Evolutionary conservation across 1,140 invertebrate genomes (phyloP), one percentile per base, ranked within the genome.

Genomic region (Bradysia coprophila): DNA sequence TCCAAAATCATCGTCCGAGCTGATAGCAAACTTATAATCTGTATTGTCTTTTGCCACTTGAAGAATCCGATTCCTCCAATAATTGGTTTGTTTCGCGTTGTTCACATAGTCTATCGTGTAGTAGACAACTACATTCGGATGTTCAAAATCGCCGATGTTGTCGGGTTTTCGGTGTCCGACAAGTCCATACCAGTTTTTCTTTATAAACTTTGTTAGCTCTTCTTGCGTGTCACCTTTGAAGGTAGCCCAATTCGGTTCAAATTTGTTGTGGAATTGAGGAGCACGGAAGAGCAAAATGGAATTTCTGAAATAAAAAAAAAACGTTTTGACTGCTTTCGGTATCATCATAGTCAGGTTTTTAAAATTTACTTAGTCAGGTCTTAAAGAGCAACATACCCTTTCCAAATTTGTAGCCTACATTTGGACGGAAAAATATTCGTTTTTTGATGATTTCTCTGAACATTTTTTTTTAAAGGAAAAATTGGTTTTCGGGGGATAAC

Each of bases 1-100:
- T 47, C 87, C 81, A 72, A 94, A 95, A 47, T 93, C 86, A 52
- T 92, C 83, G 54, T 88, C 89, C 54, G 85, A 79, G 54, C 87
- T 81, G 43, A 98, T 71, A 3, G 90, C 92, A 66, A 96, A 98
- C 42, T 67, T 81, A 6, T 88, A 72, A 39, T 81, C 73, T 4
- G 73, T 71, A 33, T 72, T 68, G 61, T 81, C 77, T 59, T 94
- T 83, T 43, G 89, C 93, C 33, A 96, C 89, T 70, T 97, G 96
- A 43, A 95, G 68, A 22, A 96, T 76, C 48, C 91, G 76, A 67
- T 99, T 99, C 52, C 95, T 80, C 92, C 94, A 98, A 67, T 99
- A 98, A 65, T 98, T 98, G n/a, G 94, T 98, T 32, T 91, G 84
- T 63, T 98, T 98, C 9, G 81, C 69, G 62, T 99, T 97, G 65